Percentiles rank a stretch among this genome's conserved stretches.
These are phyloP conservation scores for Parus major DNA, from an alignment of 2,113 vertebrate species.

Conservation along the genomic window DNA sequence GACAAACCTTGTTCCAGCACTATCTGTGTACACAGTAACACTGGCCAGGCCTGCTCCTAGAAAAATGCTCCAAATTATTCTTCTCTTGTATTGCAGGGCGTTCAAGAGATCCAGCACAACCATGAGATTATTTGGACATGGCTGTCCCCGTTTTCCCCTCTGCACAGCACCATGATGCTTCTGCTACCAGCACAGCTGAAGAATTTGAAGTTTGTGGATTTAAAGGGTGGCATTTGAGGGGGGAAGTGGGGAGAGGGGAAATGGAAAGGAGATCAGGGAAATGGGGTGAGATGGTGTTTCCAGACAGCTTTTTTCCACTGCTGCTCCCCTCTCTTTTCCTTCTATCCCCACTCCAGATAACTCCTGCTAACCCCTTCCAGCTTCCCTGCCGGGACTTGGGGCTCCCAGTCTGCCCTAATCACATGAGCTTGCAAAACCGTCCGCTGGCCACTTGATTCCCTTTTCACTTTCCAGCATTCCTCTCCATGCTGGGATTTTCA, in stretches of 20 bases:
- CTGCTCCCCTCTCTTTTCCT: neutral
- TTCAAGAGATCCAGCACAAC: neutral
- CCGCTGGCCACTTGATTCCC: neutral
- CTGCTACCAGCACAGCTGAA: neutral
- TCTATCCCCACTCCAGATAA: neutral
- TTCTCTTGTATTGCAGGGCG: neutral
- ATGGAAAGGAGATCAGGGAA: neutral
- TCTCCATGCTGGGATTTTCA: neutral
- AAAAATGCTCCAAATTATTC: neutral
- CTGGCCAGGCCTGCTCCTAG: neutral
- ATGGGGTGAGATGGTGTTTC: neutral
- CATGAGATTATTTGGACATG: neutral
- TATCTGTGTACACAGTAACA: neutral
- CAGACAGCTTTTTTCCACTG: neutral
- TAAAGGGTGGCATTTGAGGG: neutral
- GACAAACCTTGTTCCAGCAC: neutral
- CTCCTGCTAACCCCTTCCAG: neutral
- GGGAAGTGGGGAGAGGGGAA: neutral
- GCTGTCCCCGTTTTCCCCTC: neutral
- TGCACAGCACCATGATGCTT: neutral
- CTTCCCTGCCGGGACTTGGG: accelerated
- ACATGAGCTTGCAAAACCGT: neutral
- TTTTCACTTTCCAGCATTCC: neutral
- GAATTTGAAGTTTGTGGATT: neutral
- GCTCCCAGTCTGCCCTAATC: neutral